Evolutionary conservation across 2,888 invertebrate species (phyloP), one percentile per base, ranked within the genome.

Genomic region (Drepana falcataria): DNA sequence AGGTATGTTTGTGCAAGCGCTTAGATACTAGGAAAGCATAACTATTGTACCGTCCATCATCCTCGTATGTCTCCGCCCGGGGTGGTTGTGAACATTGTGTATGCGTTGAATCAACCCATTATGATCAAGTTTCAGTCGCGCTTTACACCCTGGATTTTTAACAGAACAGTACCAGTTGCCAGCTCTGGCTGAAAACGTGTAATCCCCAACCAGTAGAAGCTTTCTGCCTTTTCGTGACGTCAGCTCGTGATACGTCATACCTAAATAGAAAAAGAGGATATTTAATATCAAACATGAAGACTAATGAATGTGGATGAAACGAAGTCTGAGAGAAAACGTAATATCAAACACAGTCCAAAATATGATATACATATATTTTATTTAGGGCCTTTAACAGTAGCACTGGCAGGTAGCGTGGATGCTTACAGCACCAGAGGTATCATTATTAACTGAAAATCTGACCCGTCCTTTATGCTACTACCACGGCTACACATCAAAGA

Each of bases 61-160:
- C 6, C n/a, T 48, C 4, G 55, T 6, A 5, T 51, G 54, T 33
- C 48, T 56, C 34, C 47, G 49, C 2, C 55, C 64, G 3, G 61
- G 63, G 55, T 77, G 76, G 34, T 54, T 65, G 48, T 77, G 77
- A 35, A 60, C 58, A 40, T 67, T 67, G 6, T 41, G 4, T 4
- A 59, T 21, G 6, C 48, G 21, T n/a, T 35, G 35, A 4, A 77
- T 65, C 4, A 35, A 41, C 0, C 64, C 62, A 5, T 57, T 37
- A 3, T 55, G 33, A 35, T 69, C 57, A 33, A 73, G 51, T 35
- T 55, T 69, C 3, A 77, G 21, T 53, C 64, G 69, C 2, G 75
- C 73, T 54, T 66, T 73, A 53, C 78, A 77, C 35, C 55, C 57
- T 35, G 21, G 33, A 7, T 4, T 6, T 33, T 5, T 51, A 3